Conservation (phyloP, 2,888 invertebrate species). For the Nineta flava region DNA sequence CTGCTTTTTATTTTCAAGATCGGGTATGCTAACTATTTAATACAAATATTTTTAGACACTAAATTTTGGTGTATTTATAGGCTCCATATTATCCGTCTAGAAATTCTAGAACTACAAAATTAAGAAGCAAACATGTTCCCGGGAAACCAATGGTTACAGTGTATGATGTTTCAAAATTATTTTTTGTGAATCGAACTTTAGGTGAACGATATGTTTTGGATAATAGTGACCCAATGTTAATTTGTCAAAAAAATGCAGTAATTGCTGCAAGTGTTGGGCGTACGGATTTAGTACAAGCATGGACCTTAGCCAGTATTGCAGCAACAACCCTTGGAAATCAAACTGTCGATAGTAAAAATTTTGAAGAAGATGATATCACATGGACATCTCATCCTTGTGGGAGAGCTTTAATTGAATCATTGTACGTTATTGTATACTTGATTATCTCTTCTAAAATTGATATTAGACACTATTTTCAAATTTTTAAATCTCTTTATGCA, state of each 20-base stretch:
- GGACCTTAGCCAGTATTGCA: constrained; percentile 68
- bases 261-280: constrained; percentile 60
- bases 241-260: constrained; percentile 68
- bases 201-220: constrained; percentile 67
- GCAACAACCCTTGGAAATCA: constrained; percentile 27
- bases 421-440: constrained; percentile 42
- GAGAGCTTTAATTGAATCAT: constrained; percentile 62
- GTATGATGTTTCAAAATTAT: constrained; percentile 57
- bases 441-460: not conserved
- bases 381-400: constrained; percentile 80
- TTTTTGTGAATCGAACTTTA: constrained; percentile 63
- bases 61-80: not conserved
- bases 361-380: constrained; percentile 47
- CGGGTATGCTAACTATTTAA: constrained; percentile 33
- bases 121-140: not conserved
- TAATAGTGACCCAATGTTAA: constrained; percentile 37
- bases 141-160: constrained; percentile 46
- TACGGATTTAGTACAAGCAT: constrained; percentile 71
- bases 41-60: not conserved
- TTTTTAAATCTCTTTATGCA: no score
- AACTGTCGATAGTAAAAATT: constrained; percentile 16
- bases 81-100: not conserved
- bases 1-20: constrained; percentile 69
- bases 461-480: not conserved
- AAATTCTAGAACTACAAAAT: not conserved